Percentiles rank a stretch among this genome's conserved stretches.
phyloP scores from a whole-genome alignment of 2,888 invertebrate genomes.

The Escarpia spicata region DNA sequence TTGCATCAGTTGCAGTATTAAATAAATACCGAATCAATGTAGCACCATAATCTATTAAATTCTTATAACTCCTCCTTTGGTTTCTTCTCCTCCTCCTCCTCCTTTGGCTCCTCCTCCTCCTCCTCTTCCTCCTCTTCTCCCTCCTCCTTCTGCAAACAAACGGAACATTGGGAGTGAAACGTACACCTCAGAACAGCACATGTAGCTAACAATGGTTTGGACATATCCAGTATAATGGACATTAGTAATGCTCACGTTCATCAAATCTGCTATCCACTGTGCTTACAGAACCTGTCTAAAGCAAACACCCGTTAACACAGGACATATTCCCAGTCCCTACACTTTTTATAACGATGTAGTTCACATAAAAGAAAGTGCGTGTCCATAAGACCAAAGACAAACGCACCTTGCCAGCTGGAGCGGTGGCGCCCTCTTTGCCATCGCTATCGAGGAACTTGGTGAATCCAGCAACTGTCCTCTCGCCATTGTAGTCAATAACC shows the following conservation, averaged over 20 bases:
- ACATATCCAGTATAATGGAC: neutral
- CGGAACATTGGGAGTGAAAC: neutral
- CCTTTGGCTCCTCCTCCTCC: neutral
- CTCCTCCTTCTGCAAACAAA: conserved; percentile 20
- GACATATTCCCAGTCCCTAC: no score
- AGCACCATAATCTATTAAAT: neutral
- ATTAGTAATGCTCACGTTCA: neutral
- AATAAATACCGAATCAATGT: conserved; percentile 7
- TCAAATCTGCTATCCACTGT: neutral
- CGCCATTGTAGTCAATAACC: conserved; percentile 90
- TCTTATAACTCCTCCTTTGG: conserved; percentile 14
- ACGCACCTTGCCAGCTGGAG: conserved; percentile 1
- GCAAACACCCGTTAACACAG: no score
- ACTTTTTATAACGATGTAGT: no score
- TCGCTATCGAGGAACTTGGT: conserved; percentile 92
- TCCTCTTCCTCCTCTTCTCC: conserved; percentile 23
- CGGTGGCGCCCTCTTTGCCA: conserved; percentile 72
- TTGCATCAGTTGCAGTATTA: neutral
- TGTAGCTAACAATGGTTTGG: neutral
- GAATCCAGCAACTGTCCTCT: conserved; percentile 92
- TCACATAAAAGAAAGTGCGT: no score
- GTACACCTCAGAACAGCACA: neutral
- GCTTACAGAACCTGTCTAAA: neutral
- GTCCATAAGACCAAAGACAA: neutral
- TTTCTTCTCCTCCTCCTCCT: conserved; percentile 23